Base-by-base conservation (phyloP, 2,113 vertebrate genomes). In the Cacatua alba region DNA sequence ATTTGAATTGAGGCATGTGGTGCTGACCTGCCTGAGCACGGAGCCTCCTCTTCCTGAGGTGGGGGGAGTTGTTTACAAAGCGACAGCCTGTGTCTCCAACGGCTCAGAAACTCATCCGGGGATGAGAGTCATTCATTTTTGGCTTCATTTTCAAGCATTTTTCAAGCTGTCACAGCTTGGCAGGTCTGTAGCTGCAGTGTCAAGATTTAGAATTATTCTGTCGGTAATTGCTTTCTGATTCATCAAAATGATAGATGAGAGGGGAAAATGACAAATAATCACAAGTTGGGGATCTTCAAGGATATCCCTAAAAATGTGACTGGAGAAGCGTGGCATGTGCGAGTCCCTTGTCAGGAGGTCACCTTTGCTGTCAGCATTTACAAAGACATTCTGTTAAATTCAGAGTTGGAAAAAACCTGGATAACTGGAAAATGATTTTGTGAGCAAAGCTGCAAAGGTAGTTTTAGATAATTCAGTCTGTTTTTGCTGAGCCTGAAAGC, bases 221-320 rank as follows among this genome's bases (percentile, higher is more conserved):
- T 94, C 39, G 93, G 96, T 97, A 97, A 97, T 97, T 97, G 97
- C 96, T 96, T 97, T 97, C 97, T 96, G 95, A 97, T 97, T 97
- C 94, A 96, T 97, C 96, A 96, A 88, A 94, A 93, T 97, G 97
- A 97, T 96, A 95, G 95, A 96, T 96, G 96, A 96, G 95, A 95
- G 65, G 92, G 95, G 60, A 62, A 62, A 96, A 95, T 97, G 95
- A 96, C 95, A 97, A 97, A 97, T 97, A 97, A 95, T 95, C 96
- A 95, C 91, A 95, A 96, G 91, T 90, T 93, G 62, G 92, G 94
- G 74, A 95, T 92, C 95, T 96, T 96, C 96, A 97, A 96, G 96
- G 96, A 94, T 96, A 95, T 95, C 97, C 97, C 95, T 95, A 96
- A 96, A 97, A 96, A 87, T 88, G 95, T 23, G 62, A 57, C 79